Base-by-base conservation (phyloP, 1,140 invertebrate genomes). In the Plodia interpunctella region DNA sequence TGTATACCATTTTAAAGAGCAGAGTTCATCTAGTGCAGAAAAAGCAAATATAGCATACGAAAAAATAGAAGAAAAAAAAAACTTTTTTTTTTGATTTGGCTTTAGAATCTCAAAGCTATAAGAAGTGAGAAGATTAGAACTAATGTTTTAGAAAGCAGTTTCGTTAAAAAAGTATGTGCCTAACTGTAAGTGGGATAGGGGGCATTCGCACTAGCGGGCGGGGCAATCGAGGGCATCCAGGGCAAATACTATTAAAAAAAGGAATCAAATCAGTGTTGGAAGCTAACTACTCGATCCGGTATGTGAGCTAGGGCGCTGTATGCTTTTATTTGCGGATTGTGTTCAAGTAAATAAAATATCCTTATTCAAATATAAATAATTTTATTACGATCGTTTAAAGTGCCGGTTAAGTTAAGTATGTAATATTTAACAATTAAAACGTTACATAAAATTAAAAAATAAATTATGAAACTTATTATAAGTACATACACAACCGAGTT, bases 401-500 rank as follows among this genome's bases (percentile, higher is more conserved):
- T 78, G 83, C 78, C 80, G 87, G 87, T 87, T 85, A 86, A 85
- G 87, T 87, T 85, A 86, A 85, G 78, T 82, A 79, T 79, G 71
- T 78, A 76, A 44, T 78, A 73, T 75, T 85, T 79, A 76, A 77
- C 69, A 78, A 74, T 76, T 65, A 76, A 53, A n/a, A 79, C 66
- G 71, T 79, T 86, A 85, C 76, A 80, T 62, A 65, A 66, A 83
- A 81, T 68, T 77, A 68, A 83, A 83, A 83, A 76, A 76, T 80
- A 82, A 83, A 72, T 76, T 74, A 72, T 75, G 75, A 80, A 87
- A 78, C 72, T 72, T 86, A 83, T 75, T 87, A 87, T 88, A 88
- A 88, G 86, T 88, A 88, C 86, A 86, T 82, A 88, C 86, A 88
- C 84, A 88, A 88, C 86, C 83, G 81, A 87, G 78, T 81, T 76